Percentiles rank a stretch among this genome's conserved stretches.
phyloP scores from a whole-genome alignment of 2,888 invertebrate species.

The Adelphocoris suturalis region DNA sequence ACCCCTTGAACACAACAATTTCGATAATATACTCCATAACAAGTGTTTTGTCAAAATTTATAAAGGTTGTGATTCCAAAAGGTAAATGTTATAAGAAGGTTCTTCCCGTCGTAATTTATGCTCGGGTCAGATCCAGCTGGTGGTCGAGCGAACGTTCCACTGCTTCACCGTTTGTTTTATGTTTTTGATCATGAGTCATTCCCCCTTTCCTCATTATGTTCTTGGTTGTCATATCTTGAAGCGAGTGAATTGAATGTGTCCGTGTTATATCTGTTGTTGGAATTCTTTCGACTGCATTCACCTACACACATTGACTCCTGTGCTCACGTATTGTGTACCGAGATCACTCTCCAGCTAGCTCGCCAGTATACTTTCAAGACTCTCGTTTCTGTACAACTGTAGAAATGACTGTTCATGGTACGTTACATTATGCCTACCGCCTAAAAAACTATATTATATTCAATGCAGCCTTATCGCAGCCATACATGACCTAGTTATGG shows the following conservation, averaged over 20 bases:
- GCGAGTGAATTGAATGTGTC: background rate
- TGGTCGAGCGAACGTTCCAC: background rate
- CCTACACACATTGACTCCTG: background rate
- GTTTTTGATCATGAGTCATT: slow-evolving; percentile 18
- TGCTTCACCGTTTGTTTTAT: background rate
- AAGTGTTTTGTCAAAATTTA: too few species aligned
- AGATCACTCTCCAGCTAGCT: too few species aligned
- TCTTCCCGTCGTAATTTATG: background rate
- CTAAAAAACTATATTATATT: too few species aligned
- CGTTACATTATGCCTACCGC: too few species aligned
- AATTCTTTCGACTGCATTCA: background rate
- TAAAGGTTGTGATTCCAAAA: background rate
- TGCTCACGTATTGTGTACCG: background rate
- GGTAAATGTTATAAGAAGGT: background rate
- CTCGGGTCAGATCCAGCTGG: background rate
- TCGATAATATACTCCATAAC: too few species aligned
- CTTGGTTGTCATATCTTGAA: background rate
- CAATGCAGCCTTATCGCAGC: too few species aligned
- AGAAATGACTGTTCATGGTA: too few species aligned
- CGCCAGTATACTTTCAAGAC: too few species aligned
- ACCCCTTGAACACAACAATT: too few species aligned
- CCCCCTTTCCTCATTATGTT: background rate
- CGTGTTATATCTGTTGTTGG: background rate
- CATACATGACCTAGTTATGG: too few species aligned
- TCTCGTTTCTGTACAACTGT: too few species aligned